Base-by-base conservation (phyloP, 2,888 invertebrate genomes). In the Xylota segnis region DNA sequence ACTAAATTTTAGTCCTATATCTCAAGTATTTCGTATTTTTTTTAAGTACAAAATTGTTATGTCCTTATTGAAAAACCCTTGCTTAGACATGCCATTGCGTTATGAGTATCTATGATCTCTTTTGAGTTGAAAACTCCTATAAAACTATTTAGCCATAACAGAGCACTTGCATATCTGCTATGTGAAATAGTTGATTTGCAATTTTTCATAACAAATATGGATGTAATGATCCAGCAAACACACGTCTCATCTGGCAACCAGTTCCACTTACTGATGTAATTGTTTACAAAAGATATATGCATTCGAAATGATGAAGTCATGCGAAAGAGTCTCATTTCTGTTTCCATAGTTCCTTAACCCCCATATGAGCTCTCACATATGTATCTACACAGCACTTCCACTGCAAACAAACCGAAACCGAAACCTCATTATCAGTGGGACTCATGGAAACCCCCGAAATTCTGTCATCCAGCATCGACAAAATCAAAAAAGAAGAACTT, bases 401-500 rank as follows among this genome's bases (percentile, higher is more conserved):
- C 2, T 23, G 18, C 58, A 61, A 54, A 76, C 70, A 71, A 65
- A 76, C n/a, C n/a, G n/a, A n/a, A n/a, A n/a, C n/a, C 54, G 59
- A 66, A 70, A 77, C 71, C 78, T 27, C 72, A 72, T 61, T 82
- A 58, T 61, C 52, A 16, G 27, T 58, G 34, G 65, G 59, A 59
- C 54, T 71, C 71, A 66, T 71, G 18, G 45, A 52, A 83, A 72
- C 52, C 63, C 63, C 54, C 14, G 23, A 32, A 58, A 32, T 65
- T 65, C 45, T 66, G 77, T 58, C 65, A 75, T 54, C 75, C 18
- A 43, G 18, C 40, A 10, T 47, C 23, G 5, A 2, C 40, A 10
- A 56, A 10, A 63, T n/a, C 23, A 63, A 54, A 5, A 18, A 10
- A 45, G 50, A n/a, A 5, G 27, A n/a, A 45, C 47, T 18, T 23